Conservation (phyloP, 2,113 vertebrate genomes). For the Zapus hudsonius region DNA sequence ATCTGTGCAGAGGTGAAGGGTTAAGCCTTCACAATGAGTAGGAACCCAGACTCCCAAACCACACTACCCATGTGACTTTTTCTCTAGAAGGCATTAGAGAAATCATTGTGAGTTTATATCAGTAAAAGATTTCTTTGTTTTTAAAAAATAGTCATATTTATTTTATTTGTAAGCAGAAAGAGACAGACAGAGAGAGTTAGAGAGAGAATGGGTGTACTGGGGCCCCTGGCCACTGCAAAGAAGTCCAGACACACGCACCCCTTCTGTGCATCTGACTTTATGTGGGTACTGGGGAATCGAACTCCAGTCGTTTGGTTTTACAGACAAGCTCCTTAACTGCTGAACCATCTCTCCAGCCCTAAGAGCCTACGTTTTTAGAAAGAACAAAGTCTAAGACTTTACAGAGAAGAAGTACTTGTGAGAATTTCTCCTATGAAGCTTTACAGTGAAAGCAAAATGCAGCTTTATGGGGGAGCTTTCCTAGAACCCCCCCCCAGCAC, state of each 20-base stretch:
- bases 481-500: not conserved
- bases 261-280: no score
- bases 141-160: no score
- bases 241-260: no score
- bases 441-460: not conserved
- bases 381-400: slow-evolving; percentile 27
- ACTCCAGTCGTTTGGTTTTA: no score
- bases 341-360: no score
- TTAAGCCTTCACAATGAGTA: not conserved
- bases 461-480: not conserved
- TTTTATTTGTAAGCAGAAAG: no score
- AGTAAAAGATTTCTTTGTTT: not conserved
- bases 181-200: no score
- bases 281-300: no score
- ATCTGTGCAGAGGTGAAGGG: not conserved
- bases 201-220: no score
- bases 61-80: not conserved
- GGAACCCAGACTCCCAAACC: not conserved
- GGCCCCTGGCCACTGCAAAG: no score
- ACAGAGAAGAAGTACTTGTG: not conserved
- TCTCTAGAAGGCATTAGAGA: not conserved
- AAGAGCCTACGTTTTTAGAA: not conserved
- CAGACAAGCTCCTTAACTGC: no score
- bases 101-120: not conserved
- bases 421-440: slow-evolving; percentile 30